Base-by-base conservation (phyloP, 2,797 vertebrate genomes). In the Nyctalus aviator region DNA sequence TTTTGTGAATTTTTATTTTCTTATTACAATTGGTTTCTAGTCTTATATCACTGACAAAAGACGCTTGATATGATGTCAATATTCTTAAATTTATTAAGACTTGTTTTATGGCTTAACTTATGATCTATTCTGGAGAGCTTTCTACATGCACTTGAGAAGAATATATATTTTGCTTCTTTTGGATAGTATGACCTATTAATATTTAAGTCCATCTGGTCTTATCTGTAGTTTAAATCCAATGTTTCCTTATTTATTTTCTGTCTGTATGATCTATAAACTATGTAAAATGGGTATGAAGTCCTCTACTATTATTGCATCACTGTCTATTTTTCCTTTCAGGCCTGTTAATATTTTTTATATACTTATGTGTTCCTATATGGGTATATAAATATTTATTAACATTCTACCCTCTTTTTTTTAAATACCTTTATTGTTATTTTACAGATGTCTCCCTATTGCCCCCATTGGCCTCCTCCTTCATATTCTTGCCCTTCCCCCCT, bases 1-100 rank as follows among this genome's bases (percentile, higher is more conserved):
- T 64, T 79, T 72, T 57, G 6, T 75, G 18, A 75, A 48, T 83
- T 93, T 93, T 88, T 20, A 88, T 32, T 83, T 68, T 84, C 17
- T 21, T 84, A 13, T 75, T 82, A 15, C 10, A 79, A 69, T 32
- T 92, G 25, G 41, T 79, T 86, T 68, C 11, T 77, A 50, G 5
- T 76, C 69, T 88, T 10, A 59, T 41, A 55, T 11, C 6, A 37
- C 30, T 88, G 10, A 75, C 44, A 68, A 46, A 81, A 59, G n/a
- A 77, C 44, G 20, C 14, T 76, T 69, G 71, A 48, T 69, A 87
- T 57, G 13, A 68, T 88, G 75, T 88, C 41, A 83, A 8, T 32
- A 13, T 41, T 72, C 30, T 88, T 37, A 76, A 83, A 59, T 76
- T 83, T 83, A 7, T 55, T 75, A 73, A 30, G 77, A 88, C 17